phyloP scores from a whole-genome alignment of 2,797 vertebrate genomes.

The Acanthopagrus latus region DNA sequence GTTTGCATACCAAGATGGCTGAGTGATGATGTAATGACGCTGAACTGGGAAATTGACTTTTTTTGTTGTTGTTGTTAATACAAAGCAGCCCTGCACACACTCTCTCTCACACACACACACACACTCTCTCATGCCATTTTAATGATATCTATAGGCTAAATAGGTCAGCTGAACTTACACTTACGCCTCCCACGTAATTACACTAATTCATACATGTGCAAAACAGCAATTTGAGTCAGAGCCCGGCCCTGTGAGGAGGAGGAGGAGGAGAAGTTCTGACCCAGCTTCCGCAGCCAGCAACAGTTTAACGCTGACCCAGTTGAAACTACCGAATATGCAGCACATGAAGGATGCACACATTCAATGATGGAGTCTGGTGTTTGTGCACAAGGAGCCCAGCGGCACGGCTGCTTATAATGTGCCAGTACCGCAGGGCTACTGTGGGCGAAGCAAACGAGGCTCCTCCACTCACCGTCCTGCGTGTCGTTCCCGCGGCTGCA shows the following conservation, averaged over 20 bases:
- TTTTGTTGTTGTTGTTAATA: constrained; percentile 11
- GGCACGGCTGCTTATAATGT: constrained; percentile 5
- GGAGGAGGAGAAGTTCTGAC: constrained; percentile 55
- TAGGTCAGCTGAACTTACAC: not conserved
- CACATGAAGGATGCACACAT: not conserved
- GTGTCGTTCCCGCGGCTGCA: constrained; percentile 95
- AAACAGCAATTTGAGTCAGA: constrained; percentile 3
- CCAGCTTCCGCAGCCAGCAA: constrained; percentile 47
- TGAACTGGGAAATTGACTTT: constrained; percentile 42
- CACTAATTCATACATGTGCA: not conserved
- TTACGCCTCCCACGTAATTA: not conserved
- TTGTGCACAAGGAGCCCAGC: not conserved
- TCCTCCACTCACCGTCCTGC: constrained; percentile 92
- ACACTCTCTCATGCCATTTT: constrained; percentile 4
- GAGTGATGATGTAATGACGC: constrained; percentile 81
- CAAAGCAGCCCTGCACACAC: constrained; percentile 32
- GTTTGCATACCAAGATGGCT: constrained; percentile 79
- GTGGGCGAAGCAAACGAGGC: constrained; percentile 38
- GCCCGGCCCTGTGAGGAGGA: constrained; percentile 5
- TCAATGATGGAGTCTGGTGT: not conserved
- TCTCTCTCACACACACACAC: constrained; percentile 27
- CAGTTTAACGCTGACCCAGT: constrained; percentile 14
- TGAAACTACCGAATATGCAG: not conserved
- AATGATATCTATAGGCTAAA: not conserved
- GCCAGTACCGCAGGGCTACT: constrained; percentile 50